Evolutionary conservation across 2,888 invertebrate species (phyloP).

Genomic region (Germaria angustata): DNA sequence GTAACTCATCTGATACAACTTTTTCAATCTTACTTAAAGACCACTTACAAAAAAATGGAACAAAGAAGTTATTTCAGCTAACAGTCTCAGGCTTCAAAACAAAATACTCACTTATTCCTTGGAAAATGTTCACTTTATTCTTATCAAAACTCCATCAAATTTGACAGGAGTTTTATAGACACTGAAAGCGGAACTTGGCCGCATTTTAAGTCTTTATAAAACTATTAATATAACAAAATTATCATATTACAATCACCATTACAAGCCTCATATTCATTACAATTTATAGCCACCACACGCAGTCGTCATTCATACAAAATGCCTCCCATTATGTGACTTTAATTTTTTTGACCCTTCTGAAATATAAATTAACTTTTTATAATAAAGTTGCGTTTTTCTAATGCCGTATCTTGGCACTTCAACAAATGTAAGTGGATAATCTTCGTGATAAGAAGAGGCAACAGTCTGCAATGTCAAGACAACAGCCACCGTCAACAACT

Average conservation of each 20-base stretch:
- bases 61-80: no score
- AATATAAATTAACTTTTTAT: conserved; percentile 48
- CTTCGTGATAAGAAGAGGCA: conserved; percentile 29
- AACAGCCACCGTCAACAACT: conserved; percentile 40
- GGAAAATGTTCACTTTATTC: no score
- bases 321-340: conserved; percentile 29
- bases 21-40: no score
- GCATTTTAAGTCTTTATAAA: conserved; percentile 29
- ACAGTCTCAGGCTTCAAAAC: no score
- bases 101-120: no score
- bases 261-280: neutral
- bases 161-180: no score
- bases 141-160: no score
- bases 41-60: no score
- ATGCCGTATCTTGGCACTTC: conserved; percentile 41
- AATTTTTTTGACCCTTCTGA: conserved; percentile 22
- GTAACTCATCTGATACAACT: no score
- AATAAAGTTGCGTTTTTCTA: conserved; percentile 44
- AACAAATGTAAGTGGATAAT: conserved; percentile 55
- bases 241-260: neutral
- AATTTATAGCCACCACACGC: neutral
- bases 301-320: neutral
- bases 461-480: conserved; percentile 20
- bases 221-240: conserved; percentile 37
- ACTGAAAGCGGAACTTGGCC: conserved; percentile 24